Conservation (phyloP, 1,140 invertebrate species). For the Apolygus lucorum region DNA sequence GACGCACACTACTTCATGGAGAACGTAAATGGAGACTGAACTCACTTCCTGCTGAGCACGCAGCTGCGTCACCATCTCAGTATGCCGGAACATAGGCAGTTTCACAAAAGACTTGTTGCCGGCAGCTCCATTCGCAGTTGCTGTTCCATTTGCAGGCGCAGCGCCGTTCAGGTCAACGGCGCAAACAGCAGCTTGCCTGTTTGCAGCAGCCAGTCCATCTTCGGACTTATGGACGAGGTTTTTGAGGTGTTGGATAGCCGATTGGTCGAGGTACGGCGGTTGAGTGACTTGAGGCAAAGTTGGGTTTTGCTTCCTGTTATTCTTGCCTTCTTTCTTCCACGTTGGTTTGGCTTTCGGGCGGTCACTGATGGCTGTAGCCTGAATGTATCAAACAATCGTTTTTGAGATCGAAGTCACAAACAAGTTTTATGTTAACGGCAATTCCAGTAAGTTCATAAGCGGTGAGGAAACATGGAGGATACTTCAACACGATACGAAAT, state of each 20-base stretch:
- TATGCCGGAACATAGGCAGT: background rate
- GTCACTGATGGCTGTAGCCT: constrained; percentile 67
- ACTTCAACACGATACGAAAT: constrained; percentile 16
- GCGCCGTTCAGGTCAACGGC: background rate
- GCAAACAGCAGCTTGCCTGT: background rate
- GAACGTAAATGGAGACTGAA: no score
- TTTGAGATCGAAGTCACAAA: constrained; percentile 33
- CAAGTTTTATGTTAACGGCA: constrained; percentile 26
- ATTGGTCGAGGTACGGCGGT: constrained; percentile 28
- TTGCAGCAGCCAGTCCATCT: no score
- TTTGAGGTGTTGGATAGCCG: constrained; percentile 19
- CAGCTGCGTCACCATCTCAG: background rate
- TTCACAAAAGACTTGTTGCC: background rate
- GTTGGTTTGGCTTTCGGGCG: constrained; percentile 68
- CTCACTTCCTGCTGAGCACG: constrained; percentile 6
- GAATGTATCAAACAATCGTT: no score
- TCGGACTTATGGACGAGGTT: constrained; percentile 31
- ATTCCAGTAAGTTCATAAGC: background rate
- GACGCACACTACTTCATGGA: no score
- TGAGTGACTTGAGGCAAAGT: constrained; percentile 28
- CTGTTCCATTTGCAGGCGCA: background rate
- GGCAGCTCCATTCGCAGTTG: background rate
- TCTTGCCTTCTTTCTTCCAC: constrained; percentile 65
- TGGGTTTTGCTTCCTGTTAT: constrained; percentile 39
- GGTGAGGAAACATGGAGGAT: constrained; percentile 19